A percentile compares a stretch with the other conserved stretches of the same genome.
Evolutionary conservation across 2,797 vertebrate genomes (phyloP).

Genomic region (Mormyrops attenuatus): DNA sequence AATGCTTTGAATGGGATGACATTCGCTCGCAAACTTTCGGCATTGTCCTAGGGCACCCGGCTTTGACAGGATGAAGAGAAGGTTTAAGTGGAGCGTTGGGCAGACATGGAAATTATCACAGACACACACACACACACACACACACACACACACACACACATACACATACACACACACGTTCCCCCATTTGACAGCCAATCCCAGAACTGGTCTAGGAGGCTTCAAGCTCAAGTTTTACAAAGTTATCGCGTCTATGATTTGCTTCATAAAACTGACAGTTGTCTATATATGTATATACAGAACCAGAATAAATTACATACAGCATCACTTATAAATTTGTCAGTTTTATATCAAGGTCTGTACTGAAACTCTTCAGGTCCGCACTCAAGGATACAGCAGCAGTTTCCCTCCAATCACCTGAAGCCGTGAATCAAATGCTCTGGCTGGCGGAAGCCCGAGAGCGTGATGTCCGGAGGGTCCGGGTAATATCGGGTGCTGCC

Average conservation of each 20-base stretch:
- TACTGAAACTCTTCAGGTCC: background rate
- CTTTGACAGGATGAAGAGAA: slow-evolving; percentile 47
- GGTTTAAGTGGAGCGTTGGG: slow-evolving; percentile 20
- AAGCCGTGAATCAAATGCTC: background rate
- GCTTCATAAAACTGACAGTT: background rate
- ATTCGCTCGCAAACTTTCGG: slow-evolving; percentile 30
- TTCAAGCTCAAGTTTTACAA: background rate
- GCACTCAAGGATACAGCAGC: background rate
- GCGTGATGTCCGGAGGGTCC: background rate
- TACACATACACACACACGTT: background rate
- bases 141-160: background rate
- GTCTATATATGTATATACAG: background rate
- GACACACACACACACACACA: background rate
- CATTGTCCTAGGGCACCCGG: slow-evolving; percentile 35
- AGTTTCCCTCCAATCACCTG: background rate
- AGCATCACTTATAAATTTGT: background rate
- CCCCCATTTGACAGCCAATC: background rate
- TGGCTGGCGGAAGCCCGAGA: background rate
- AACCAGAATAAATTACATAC: background rate
- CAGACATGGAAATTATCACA: background rate
- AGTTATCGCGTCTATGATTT: background rate
- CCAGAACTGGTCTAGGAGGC: background rate
- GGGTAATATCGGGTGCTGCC: background rate
- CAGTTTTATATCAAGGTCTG: background rate
- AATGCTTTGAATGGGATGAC: background rate